phyloP scores from a whole-genome alignment of 1,140 invertebrate genomes.

The Drosophila takahashii region DNA sequence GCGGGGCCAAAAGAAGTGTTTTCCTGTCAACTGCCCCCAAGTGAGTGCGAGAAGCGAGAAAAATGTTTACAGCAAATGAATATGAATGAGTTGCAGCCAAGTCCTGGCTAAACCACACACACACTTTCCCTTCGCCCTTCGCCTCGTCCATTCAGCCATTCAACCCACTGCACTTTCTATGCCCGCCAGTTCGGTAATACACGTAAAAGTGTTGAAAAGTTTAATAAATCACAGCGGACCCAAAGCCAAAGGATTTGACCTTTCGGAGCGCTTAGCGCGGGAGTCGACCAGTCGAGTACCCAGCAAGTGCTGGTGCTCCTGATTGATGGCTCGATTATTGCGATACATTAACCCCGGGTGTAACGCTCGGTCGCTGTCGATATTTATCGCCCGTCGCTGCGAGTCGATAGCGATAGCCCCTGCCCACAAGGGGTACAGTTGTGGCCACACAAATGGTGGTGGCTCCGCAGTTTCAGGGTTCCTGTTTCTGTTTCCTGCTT shows the following conservation, averaged over 20 bases:
- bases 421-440: slow-evolving; percentile 1
- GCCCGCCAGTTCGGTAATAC: neutral
- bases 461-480: no score
- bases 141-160: slow-evolving; percentile 1
- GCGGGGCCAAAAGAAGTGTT: neutral
- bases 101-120: slow-evolving; percentile 1
- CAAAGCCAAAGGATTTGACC: slow-evolving; percentile 2
- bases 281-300: slow-evolving; percentile 17
- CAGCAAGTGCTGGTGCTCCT: slow-evolving; percentile 1
- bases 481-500: neutral
- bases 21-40: slow-evolving; percentile 18
- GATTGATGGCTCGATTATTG: slow-evolving; percentile 41
- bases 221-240: slow-evolving; percentile 62
- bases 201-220: slow-evolving; percentile 66
- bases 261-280: neutral
- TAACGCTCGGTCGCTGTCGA: slow-evolving; percentile 20
- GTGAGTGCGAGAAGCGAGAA: slow-evolving; percentile 35
- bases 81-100: slow-evolving; percentile 49
- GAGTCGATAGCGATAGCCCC: neutral
- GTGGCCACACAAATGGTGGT: slow-evolving; percentile 14
- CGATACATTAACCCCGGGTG: slow-evolving; percentile 19
- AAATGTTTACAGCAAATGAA: slow-evolving; percentile 44
- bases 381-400: slow-evolving; percentile 25
- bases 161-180: slow-evolving; percentile 17
- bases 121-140: neutral